Conservation (phyloP, 2,888 invertebrate species). For the Zootermopsis nevadensis region DNA sequence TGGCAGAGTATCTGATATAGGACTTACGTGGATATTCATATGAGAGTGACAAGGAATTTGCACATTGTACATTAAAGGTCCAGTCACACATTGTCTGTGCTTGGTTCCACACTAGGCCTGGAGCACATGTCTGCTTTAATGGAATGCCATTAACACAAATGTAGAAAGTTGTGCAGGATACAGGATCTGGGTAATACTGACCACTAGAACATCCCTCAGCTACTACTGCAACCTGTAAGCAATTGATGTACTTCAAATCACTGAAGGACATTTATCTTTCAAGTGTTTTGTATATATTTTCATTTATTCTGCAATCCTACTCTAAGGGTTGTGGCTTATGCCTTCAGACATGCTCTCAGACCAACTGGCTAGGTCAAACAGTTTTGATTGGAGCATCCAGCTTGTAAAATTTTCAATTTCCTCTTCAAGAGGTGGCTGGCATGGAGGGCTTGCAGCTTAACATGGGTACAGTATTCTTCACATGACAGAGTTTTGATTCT, state of each 20-base stretch:
- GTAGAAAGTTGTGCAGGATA: slow-evolving; percentile 77
- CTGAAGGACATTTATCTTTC: too few species aligned
- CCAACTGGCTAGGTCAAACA: too few species aligned
- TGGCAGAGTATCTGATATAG: not conserved
- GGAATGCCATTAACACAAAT: slow-evolving; percentile 82
- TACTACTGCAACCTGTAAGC: not conserved
- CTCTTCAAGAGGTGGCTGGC: too few species aligned
- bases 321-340: too few species aligned
- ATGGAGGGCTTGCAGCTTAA: too few species aligned
- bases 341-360: too few species aligned
- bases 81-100: slow-evolving; percentile 79
- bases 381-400: too few species aligned
- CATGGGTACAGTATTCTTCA: too few species aligned
- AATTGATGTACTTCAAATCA: not conserved
- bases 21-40: slow-evolving; percentile 11
- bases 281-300: too few species aligned
- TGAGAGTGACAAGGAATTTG: slow-evolving; percentile 54
- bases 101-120: slow-evolving; percentile 79
- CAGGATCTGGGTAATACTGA: slow-evolving; percentile 78
- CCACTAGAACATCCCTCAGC: slow-evolving; percentile 72
- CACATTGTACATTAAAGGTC: slow-evolving; percentile 74
- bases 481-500: too few species aligned
- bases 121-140: slow-evolving; percentile 78
- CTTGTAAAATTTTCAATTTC: too few species aligned
- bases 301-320: too few species aligned